Percentiles rank a stretch among this genome's conserved stretches.
These are phyloP conservation scores for Caranx melampygus DNA, from an alignment of 2,113 vertebrate genomes.

Conservation along the genomic window DNA sequence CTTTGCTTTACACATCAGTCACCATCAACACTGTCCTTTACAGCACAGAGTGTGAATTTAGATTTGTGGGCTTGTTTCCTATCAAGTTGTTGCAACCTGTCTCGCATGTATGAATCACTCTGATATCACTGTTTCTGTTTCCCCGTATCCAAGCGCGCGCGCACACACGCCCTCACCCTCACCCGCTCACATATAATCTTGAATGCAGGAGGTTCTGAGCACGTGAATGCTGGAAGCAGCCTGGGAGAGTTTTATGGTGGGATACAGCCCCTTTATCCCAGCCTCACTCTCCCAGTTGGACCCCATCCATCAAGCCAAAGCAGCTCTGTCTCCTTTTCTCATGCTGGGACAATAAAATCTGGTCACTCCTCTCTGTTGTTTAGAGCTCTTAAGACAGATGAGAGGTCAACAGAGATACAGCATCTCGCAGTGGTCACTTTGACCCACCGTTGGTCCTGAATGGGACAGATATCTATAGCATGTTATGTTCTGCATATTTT, in stretches of 20 bases:
- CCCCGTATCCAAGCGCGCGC: slow-evolving; percentile 14
- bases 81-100: slow-evolving; percentile 53
- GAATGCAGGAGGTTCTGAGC: slow-evolving; percentile 20
- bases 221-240: slow-evolving; percentile 39
- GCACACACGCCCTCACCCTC: not conserved
- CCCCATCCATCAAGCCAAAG: slow-evolving; percentile 73
- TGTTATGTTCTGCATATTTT: not conserved
- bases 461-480: slow-evolving; percentile 4
- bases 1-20: slow-evolving; percentile 12
- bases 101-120: slow-evolving; percentile 54
- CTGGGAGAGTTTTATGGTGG: slow-evolving; percentile 56
- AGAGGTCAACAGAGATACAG: slow-evolving; percentile 63
- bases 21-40: slow-evolving; percentile 11
- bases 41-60: slow-evolving; percentile 3
- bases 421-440: slow-evolving; percentile 38
- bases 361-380: slow-evolving; percentile 72
- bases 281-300: slow-evolving; percentile 70
- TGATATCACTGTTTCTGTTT: slow-evolving; percentile 37
- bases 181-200: slow-evolving; percentile 5
- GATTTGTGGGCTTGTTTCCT: slow-evolving; percentile 21
- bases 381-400: slow-evolving; percentile 65
- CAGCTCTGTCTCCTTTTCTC: slow-evolving; percentile 67
- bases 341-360: slow-evolving; percentile 76
- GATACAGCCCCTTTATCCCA: slow-evolving; percentile 63
- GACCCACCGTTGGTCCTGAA: slow-evolving; percentile 8